Evolutionary conservation across 1,140 invertebrate species (phyloP).

Genomic region (Drosophila sturtevanti): DNA sequence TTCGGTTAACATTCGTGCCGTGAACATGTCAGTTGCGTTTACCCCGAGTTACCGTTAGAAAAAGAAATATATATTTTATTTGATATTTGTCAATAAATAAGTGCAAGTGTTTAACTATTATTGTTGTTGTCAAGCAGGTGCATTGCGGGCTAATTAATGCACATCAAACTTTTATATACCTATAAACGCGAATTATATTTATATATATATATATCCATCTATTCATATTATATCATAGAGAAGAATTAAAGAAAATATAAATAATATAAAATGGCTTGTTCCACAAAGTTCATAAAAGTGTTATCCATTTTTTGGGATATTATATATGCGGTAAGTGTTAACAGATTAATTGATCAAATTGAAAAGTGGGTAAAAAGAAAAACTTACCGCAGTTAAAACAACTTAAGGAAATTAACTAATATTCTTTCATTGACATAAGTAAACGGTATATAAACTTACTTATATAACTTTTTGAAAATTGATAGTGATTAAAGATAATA

Average conservation of each 20-base stretch:
- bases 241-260: too few relatives aligned
- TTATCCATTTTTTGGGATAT: constrained; percentile 67
- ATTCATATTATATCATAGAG: not conserved
- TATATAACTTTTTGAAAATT: too few relatives aligned
- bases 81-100: constrained; percentile 64
- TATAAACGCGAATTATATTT: not conserved
- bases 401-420: too few relatives aligned
- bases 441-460: too few relatives aligned
- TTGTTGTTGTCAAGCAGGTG: constrained; percentile 11
- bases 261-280: constrained; percentile 67
- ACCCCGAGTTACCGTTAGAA: constrained; percentile 60
- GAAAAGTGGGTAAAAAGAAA: too few relatives aligned
- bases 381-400: too few relatives aligned
- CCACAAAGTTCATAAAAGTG: constrained; percentile 65
- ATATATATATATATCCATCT: not conserved
- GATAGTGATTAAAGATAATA: too few relatives aligned
- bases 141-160: constrained; percentile 23
- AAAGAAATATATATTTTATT: constrained; percentile 40
- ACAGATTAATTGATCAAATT: too few relatives aligned
- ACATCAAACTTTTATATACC: not conserved
- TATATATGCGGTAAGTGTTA: constrained; percentile 73
- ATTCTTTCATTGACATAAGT: too few relatives aligned
- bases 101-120: constrained; percentile 30
- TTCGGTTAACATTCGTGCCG: constrained; percentile 69
- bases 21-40: constrained; percentile 59